Base-by-base conservation (phyloP, 2,113 vertebrate genomes). In the Oxygymnocypris stewartii region DNA sequence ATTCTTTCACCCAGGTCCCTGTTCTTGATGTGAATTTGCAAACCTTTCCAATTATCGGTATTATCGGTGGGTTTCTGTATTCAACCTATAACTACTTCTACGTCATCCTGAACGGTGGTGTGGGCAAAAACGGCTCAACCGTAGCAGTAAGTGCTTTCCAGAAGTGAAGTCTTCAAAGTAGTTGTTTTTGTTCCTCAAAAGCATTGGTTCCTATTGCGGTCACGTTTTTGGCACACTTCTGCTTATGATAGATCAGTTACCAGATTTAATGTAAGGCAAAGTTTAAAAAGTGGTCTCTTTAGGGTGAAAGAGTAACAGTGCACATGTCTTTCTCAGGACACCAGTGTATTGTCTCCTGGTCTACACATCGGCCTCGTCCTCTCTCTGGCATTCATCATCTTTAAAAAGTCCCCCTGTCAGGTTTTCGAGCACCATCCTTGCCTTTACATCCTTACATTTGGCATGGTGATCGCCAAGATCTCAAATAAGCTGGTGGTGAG, bases 101-200 rank as follows among this genome's bases (percentile, higher is more conserved):
- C 67, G 96, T 98, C 91, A 99, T 99, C 90, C 91, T 99, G 89
- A 96, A 96, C 51, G 98, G 98, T 63, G 98, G 98, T 6, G 96
- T 98, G 42, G 98, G 98, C 85, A 99, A 99, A 91, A 99, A 99
- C 61, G 97, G 97, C 91, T 99, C 98, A 54, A 99, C 98, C 1
- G 96, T 98, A 87, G 98, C 98, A 87, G 98, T 99, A 96, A 97
- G 97, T 90, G 11, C 4, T 18, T 28, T 4, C 9, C 12, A 75
- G 13, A 63, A 78, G 16, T 65, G 51, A 5, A 25, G 59, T 35
- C 31, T 4, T 47, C 23, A 75, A 11, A 35, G 14, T 40, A 20
- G 7, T 35, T 71, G 35, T 18, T 69, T 35, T 35, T 69, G 28
- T 69, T 69, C 28, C 13, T 67, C 14, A 67, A 69, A 35, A 69